Evolutionary conservation across 2,113 vertebrate species (phyloP).

Genomic region (Phaethornis superciliosus): DNA sequence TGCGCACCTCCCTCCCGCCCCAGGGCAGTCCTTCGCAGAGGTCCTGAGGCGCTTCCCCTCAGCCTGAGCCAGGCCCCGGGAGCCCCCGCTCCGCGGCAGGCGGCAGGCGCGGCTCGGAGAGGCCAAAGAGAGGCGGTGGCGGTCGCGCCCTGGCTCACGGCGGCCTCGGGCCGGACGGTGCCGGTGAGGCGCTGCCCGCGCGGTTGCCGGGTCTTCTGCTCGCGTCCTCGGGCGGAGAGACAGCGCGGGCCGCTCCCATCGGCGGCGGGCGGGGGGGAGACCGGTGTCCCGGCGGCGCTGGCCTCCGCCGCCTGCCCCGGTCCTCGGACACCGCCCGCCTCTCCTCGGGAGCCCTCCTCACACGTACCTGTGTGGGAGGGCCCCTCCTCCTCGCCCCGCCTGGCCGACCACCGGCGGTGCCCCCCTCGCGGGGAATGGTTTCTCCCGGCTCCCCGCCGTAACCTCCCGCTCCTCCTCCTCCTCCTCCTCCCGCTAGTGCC

Average conservation of each 20-base stretch:
- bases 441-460: not conserved
- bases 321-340: not conserved
- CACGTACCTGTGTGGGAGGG: not conserved
- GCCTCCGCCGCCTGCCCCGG: not conserved
- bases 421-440: not conserved
- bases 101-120: not conserved
- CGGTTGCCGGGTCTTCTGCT: not conserved
- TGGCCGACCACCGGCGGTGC: not conserved
- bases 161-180: not conserved
- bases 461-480: not conserved
- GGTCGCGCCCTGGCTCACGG: not conserved
- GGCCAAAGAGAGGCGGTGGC: not conserved
- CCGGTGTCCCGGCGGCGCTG: not conserved
- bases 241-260: not conserved
- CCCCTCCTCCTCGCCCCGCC: not conserved
- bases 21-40: not conserved
- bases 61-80: not conserved
- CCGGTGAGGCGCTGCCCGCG: not conserved
- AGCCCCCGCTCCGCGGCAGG: not conserved
- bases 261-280: not conserved
- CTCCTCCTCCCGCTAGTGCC: not conserved
- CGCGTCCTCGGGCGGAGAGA: not conserved
- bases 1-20: not conserved
- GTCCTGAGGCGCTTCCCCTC: not conserved
- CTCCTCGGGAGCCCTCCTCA: too few species aligned